Conservation (phyloP, 2,797 vertebrate genomes). For the Masticophis lateralis region DNA sequence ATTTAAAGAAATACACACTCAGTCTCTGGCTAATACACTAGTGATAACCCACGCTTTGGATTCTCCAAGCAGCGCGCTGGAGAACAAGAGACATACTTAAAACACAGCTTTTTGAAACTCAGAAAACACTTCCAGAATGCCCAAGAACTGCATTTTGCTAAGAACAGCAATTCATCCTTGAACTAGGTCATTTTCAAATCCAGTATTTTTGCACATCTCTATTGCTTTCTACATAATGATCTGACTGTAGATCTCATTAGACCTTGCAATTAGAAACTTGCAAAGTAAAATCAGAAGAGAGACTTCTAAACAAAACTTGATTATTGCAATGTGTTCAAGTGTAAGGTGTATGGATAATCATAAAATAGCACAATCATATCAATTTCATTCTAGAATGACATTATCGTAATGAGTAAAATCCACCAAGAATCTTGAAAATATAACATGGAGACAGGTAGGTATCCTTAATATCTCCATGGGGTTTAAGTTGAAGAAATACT, state of each 20-base stretch:
- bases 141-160: background rate
- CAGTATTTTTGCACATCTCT: background rate
- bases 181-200: background rate
- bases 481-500: background rate
- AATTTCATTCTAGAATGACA: background rate
- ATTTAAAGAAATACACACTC: too few species aligned
- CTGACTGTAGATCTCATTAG: background rate
- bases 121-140: background rate
- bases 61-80: too few species aligned
- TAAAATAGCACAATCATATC: background rate
- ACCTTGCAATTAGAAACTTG: background rate
- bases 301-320: background rate
- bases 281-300: background rate
- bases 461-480: background rate
- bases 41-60: too few species aligned
- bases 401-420: background rate
- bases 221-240: background rate
- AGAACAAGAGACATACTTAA: background rate
- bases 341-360: background rate
- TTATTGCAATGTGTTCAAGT: background rate
- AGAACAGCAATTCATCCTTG: background rate
- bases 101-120: background rate
- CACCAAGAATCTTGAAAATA: background rate
- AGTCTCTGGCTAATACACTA: too few species aligned
- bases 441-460: background rate